Evolutionary conservation across 2,797 vertebrate genomes (phyloP), one percentile per base, ranked within the genome.

Genomic region (Chrosomus eos): DNA sequence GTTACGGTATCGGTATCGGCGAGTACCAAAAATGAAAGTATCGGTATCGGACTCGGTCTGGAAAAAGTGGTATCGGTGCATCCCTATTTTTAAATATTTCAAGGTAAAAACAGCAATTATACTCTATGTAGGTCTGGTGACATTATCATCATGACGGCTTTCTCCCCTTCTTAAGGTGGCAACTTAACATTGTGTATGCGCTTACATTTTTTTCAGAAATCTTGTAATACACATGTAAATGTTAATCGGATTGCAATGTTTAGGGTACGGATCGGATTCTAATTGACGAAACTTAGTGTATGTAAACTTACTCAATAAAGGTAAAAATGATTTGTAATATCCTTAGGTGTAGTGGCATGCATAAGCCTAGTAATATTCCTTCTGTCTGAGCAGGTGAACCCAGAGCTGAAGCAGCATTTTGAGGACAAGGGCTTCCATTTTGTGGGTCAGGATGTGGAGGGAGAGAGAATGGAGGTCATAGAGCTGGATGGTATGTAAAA

Each of bases 381-480:
- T 38, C 45, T 48, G 9, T 21, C 38, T 79, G 13, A 9, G 43
- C 84, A 99, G 98, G 98, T 99, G 80, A 99, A 99, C 87, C 97
- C 98, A 66, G 96, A 97, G 9, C 91, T 98, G 86, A 97, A 95
- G 51, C 94, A 94, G 48, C 94, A 94, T 89, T 96, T 99, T 91
- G 97, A 99, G 84, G 94, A 96, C 21, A 96, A 94, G 53, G 97
- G 98, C 8, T 93, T 99, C 90, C 92, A 91, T 86, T 99, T 99
- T 58, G 97, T 99, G 4, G 98, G 98, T 73, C 96, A 99, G 85
- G 98, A 99, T 43, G 93, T 97, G n/a, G 98, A 97, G 91, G 98
- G 98, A 64, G 97, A 99, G 68, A 92, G 98, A 77, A 99, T 99
- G 98, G 98, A 99, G 89, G 93, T 99, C 72, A 96, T 99, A 28